Percentiles rank a stretch among this genome's conserved stretches.
Evolutionary conservation across 2,113 vertebrate genomes (phyloP).

Genomic region (Monarcha castaneiventris): DNA sequence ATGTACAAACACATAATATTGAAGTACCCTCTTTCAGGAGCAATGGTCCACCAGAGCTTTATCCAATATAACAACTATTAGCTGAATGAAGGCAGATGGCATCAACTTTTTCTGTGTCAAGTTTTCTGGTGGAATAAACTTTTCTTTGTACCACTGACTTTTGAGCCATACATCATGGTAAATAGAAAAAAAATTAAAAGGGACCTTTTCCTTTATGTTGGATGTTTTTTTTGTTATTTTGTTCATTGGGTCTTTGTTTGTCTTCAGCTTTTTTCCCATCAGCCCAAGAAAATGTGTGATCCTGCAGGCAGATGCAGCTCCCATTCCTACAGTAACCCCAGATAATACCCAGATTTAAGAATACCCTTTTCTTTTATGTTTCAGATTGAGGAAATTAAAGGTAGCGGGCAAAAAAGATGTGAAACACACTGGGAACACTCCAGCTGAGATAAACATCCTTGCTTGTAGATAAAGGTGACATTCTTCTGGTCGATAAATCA

Average conservation of each 20-base stretch:
- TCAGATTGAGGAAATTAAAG: neutral
- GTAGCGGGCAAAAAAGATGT: neutral
- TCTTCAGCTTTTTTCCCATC: neutral
- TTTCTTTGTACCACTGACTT: neutral
- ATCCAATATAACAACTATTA: neutral
- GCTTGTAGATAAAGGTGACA: conserved; percentile 44
- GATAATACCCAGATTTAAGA: neutral
- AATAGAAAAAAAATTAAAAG: neutral
- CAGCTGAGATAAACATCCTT: neutral
- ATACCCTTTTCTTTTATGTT: neutral
- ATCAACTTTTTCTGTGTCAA: neutral
- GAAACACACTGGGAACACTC: neutral
- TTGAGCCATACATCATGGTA: neutral
- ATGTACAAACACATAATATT: neutral
- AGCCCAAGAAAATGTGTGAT: neutral
- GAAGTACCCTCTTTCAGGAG: neutral
- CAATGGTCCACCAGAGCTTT: neutral
- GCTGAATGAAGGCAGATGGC: neutral
- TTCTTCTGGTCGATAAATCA: conserved; percentile 58
- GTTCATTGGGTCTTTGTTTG: neutral
- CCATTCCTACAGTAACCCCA: neutral
- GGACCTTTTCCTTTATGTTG: neutral
- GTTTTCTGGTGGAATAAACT: neutral
- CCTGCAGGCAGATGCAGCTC: neutral
- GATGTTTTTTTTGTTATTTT: accelerated